Evolutionary conservation across 92 coral and sea anemone species (phyloP).

Genomic region (Montipora capitata): DNA sequence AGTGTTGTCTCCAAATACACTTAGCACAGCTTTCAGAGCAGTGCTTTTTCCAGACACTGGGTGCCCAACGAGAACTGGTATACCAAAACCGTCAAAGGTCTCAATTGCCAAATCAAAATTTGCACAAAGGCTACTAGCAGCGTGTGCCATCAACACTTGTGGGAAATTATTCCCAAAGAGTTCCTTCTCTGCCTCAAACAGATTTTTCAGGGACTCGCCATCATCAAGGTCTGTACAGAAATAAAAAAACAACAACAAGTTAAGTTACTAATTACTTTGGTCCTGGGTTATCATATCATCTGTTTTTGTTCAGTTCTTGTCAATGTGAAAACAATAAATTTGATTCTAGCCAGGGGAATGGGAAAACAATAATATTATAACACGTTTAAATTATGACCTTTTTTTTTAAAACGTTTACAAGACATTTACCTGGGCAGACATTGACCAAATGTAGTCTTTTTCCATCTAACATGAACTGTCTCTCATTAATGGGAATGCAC

Average conservation of each 20-base stretch:
- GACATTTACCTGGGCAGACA: constrained; percentile 4
- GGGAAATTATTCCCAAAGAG: constrained; percentile 51
- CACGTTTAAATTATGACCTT: too few relatives aligned
- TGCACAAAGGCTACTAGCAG: constrained; percentile 28
- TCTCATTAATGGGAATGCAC: background rate
- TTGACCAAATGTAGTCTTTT: background rate
- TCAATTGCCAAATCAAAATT: constrained; percentile 9
- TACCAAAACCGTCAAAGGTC: constrained; percentile 3
- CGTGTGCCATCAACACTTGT: constrained; percentile 47
- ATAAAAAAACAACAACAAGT: background rate
- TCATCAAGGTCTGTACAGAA: constrained; percentile 23
- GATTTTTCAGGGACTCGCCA: constrained; percentile 23
- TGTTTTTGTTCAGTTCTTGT: too few relatives aligned
- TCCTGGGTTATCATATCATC: too few relatives aligned
- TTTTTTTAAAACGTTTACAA: background rate
- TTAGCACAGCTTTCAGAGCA: constrained; percentile 23
- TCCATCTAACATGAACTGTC: background rate
- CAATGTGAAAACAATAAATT: too few relatives aligned
- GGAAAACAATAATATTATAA: too few relatives aligned
- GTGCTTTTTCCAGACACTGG: constrained; percentile 57
- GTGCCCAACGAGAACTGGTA: constrained; percentile 3
- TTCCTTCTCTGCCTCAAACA: constrained; percentile 18
- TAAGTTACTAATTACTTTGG: too few relatives aligned
- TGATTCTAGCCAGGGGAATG: too few relatives aligned
- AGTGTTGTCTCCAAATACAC: background rate